Base-by-base conservation (phyloP, 1,140 invertebrate species). In the Pristionchus pacificus region DNA sequence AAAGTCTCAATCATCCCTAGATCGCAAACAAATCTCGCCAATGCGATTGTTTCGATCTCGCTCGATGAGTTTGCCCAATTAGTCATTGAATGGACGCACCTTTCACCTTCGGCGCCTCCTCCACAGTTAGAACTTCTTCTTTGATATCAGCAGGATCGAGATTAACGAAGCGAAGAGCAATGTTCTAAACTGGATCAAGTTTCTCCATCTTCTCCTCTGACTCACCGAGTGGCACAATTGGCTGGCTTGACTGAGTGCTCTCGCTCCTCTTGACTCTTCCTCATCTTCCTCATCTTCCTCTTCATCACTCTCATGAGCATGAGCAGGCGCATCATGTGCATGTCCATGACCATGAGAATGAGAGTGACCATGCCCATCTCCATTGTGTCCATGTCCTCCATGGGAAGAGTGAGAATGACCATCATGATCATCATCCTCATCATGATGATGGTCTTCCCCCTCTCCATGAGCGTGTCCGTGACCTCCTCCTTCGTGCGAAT, bases 401-500 rank as follows among this genome's bases (percentile, higher is more conserved):
- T n/a, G n/a, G n/a, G n/a, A n/a, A n/a, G n/a, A n/a, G n/a, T n/a
- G n/a, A n/a, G n/a, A n/a, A n/a, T n/a, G n/a, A n/a, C n/a, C n/a
- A n/a, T n/a, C n/a, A n/a, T n/a, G n/a, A n/a, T n/a, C n/a, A n/a
- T n/a, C n/a, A n/a, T n/a, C n/a, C 38, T 49, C 38, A 6, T 49
- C 38, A 6, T 49, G 6, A 10, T 49, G 6, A 10, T 49, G 6
- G 6, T 49, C 38, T 19, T 49, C 38, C 38, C 19, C 19, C 19
- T 19, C 38, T 49, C 38, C 38, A 49, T 49, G 70, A 65, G 32
- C 14, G 32, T 71, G 62, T 19, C 55, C 55, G 25, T 71, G 70
- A 2, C 63, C 60, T 29, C 66, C 58, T 25, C 19, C 30, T 6
- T 31, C 71, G 58, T 72, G 71, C 38, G 32, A 58, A 27, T 72